Evolutionary conservation across 2,113 vertebrate genomes (phyloP).

Genomic region (Boulengeromyrus knoepffleri): DNA sequence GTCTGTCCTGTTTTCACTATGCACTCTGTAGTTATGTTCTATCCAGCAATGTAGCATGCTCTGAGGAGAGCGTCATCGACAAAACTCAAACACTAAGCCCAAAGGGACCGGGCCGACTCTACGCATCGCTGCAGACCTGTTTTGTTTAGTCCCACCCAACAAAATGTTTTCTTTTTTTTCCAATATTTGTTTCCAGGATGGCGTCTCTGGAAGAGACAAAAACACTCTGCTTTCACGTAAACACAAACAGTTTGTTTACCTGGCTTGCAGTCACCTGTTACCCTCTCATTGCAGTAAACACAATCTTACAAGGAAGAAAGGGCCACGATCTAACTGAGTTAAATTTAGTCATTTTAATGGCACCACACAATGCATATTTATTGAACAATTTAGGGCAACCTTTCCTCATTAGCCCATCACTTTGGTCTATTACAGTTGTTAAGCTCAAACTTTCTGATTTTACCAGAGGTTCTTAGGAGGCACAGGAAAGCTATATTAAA

Average conservation of each 20-base stretch:
- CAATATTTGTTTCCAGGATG: neutral
- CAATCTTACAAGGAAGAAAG: neutral
- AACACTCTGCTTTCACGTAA: neutral
- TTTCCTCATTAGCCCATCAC: neutral
- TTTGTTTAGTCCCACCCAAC: neutral
- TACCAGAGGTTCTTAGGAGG: neutral
- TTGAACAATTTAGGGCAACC: neutral
- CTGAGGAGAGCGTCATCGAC: neutral
- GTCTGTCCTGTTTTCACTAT: neutral
- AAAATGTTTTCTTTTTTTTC: neutral
- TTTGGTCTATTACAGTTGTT: neutral
- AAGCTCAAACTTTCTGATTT: neutral
- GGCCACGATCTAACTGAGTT: neutral
- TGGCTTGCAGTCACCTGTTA: neutral
- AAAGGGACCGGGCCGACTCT: neutral
- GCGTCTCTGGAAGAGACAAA: neutral
- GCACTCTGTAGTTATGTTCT: neutral
- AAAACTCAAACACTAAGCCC: neutral
- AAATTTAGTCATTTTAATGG: neutral
- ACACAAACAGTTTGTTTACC: neutral
- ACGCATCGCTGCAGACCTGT: neutral
- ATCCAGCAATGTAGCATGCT: neutral
- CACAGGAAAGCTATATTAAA: neutral
- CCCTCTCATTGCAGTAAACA: neutral
- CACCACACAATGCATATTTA: neutral